Conservation (phyloP, 1,140 invertebrate species). For the Zelostemma sp. region DNA sequence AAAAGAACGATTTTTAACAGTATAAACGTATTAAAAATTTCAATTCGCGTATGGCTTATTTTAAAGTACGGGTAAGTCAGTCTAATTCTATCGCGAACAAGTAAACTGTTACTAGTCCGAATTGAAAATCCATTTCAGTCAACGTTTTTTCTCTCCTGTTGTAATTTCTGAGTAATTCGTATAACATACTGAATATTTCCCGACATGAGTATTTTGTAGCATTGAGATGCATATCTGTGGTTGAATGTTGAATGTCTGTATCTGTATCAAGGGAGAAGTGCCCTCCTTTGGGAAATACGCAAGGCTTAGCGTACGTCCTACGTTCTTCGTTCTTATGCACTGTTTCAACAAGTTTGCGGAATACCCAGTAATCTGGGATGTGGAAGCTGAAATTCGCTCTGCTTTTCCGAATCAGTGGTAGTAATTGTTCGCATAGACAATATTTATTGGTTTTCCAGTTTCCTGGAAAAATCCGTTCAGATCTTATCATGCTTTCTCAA, state of each 20-base stretch:
- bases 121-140: no score
- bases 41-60: no score
- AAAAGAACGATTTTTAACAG: no score
- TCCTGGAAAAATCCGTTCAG: no score
- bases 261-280: conserved; percentile 24
- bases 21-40: no score
- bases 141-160: no score
- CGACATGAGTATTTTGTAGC: conserved; percentile 26
- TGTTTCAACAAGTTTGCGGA: conserved; percentile 29
- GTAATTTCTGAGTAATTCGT: conserved; percentile 27
- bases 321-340: conserved; percentile 36
- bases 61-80: no score
- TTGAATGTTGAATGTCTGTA: conserved; percentile 22
- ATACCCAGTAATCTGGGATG: conserved; percentile 29
- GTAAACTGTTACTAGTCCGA: no score
- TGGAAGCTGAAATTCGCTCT: conserved; percentile 29
- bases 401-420: no score
- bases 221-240: conserved; percentile 11
- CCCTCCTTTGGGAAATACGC: conserved; percentile 46
- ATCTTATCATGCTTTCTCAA: no score
- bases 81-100: no score
- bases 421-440: conserved; percentile 32
- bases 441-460: background rate
- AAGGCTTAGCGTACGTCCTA: conserved; percentile 38
- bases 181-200: conserved; percentile 15